Evolutionary conservation across 2,113 vertebrate genomes (phyloP).

Genomic region (Aptenodytes patagonicus): DNA sequence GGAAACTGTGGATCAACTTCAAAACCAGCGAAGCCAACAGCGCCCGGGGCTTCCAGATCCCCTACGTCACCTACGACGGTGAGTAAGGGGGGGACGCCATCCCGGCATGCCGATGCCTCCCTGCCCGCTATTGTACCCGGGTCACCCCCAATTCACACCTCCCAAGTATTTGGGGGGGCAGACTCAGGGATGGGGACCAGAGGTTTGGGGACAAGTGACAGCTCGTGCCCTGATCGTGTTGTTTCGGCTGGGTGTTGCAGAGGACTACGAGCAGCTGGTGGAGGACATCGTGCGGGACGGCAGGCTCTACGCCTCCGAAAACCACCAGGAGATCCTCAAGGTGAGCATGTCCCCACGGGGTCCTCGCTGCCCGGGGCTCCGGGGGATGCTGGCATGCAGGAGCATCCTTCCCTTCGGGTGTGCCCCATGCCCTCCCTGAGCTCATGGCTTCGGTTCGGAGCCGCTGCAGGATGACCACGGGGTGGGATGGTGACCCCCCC

Average conservation of each 20-base stretch:
- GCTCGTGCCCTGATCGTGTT: neutral
- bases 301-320: constrained; percentile 94
- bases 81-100: neutral
- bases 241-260: constrained; percentile 66
- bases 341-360: constrained; percentile 38
- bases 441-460: neutral
- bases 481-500: neutral
- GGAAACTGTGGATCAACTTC: constrained; percentile 97
- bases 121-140: rapidly evolving
- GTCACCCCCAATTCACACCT: neutral
- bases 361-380: rapidly evolving
- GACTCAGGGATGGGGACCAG: neutral
- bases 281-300: constrained; percentile 97
- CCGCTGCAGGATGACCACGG: rapidly evolving
- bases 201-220: neutral
- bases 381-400: neutral
- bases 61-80: constrained; percentile 97
- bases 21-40: constrained; percentile 97
- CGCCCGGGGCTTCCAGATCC: constrained; percentile 94
- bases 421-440: neutral
- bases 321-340: constrained; percentile 98
- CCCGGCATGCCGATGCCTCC: neutral
- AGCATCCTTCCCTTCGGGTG: rapidly evolving
- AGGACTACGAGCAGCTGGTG: constrained; percentile 97
- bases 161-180: no score